phyloP scores from a whole-genome alignment of 2,113 vertebrate species.

The Scortum barcoo region DNA sequence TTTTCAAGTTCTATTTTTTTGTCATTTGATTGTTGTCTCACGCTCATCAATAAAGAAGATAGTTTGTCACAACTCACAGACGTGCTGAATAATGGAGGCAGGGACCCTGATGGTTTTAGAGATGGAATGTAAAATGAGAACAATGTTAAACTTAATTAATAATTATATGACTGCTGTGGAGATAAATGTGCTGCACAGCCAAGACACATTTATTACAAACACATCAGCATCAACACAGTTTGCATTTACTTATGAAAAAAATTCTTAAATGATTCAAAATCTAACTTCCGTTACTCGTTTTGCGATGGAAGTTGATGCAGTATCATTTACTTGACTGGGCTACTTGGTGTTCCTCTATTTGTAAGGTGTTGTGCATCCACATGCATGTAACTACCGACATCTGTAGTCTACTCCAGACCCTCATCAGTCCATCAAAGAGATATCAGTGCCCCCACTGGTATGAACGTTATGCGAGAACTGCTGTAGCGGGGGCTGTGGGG shows the following conservation, averaged over 20 bases:
- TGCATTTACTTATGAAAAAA: no score
- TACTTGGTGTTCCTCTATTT: no score
- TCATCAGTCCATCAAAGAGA: not conserved
- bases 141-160: not conserved
- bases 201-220: no score
- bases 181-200: not conserved
- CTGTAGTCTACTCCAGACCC: not conserved
- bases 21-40: not conserved
- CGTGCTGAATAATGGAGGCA: not conserved
- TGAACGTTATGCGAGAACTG: not conserved
- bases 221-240: no score
- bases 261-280: no score
- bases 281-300: no score
- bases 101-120: not conserved
- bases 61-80: not conserved
- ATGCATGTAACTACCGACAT: not conserved
- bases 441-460: not conserved
- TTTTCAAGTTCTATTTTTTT: not conserved
- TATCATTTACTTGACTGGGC: no score
- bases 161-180: not conserved
- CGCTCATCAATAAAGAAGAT: not conserved
- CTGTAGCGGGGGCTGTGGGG: not conserved
- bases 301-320: not conserved
- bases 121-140: constrained; percentile 3
- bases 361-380: not conserved